phyloP scores from a whole-genome alignment of 2,797 vertebrate species.

The Sebastolobus altivelis region DNA sequence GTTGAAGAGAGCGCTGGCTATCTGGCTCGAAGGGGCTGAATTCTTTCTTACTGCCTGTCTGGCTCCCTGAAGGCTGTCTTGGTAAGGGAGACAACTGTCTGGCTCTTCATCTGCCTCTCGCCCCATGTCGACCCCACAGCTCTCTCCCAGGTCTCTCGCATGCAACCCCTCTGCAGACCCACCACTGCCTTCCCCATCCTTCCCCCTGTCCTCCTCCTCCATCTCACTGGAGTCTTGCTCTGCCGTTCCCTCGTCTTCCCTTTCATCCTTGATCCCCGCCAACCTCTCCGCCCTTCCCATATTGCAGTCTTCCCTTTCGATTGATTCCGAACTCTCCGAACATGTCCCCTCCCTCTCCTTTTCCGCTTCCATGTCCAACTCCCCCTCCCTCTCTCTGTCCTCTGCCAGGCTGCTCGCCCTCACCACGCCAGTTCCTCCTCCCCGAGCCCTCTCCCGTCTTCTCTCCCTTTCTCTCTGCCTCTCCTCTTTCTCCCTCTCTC shows the following conservation, averaged over 20 bases:
- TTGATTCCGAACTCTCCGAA: conserved; percentile 72
- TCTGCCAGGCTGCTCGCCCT: conserved; percentile 88
- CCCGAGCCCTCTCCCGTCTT: conserved; percentile 81
- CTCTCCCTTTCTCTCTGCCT: conserved; percentile 82
- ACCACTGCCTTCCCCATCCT: conserved; percentile 54
- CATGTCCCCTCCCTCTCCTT: conserved; percentile 65
- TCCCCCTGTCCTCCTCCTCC: conserved; percentile 61
- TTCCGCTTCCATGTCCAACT: conserved; percentile 78
- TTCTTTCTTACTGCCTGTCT: conserved; percentile 79
- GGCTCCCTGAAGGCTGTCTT: conserved; percentile 51
- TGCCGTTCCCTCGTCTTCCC: conserved; percentile 67
- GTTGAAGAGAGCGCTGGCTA: conserved; percentile 75
- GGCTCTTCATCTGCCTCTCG: conserved; percentile 73
- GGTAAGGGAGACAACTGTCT: conserved; percentile 51
- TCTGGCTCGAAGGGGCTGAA: conserved; percentile 85
- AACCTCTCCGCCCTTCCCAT: conserved; percentile 57
- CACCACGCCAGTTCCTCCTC: conserved; percentile 83
- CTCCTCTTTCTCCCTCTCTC: conserved; percentile 84
- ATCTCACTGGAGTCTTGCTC: conserved; percentile 68
- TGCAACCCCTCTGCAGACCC: conserved; percentile 54
- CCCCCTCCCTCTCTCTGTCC: conserved; percentile 83
- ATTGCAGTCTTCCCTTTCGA: conserved; percentile 73
- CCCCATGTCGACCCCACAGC: conserved; percentile 66
- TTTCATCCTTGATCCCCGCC: conserved; percentile 71
- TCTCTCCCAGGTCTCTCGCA: conserved; percentile 62